phyloP scores from a whole-genome alignment of 2,113 vertebrate genomes.

The Cygnus atratus region DNA sequence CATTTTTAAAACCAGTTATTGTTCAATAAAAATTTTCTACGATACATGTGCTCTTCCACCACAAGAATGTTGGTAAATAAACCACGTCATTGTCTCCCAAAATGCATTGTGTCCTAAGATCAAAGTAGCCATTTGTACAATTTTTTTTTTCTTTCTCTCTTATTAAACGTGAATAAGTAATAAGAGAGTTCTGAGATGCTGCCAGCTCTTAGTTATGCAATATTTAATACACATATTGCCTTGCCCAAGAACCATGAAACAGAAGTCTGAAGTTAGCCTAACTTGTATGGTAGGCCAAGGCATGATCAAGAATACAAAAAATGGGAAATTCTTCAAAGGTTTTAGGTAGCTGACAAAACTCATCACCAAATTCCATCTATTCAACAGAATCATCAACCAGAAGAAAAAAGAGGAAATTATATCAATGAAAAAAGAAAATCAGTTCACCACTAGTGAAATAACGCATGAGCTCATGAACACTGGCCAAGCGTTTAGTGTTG shows the following conservation, averaged over 20 bases:
- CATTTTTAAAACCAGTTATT: neutral
- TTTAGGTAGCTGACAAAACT: neutral
- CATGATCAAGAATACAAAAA: neutral
- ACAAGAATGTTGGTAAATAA: neutral
- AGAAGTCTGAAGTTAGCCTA: neutral
- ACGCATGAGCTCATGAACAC: conserved; percentile 85
- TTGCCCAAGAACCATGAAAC: neutral
- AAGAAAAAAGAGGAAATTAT: neutral
- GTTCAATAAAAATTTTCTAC: neutral
- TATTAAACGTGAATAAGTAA: neutral
- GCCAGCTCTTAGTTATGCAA: neutral
- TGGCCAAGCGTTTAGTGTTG: conserved; percentile 68
- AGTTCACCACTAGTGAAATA: conserved; percentile 83
- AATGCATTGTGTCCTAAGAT: neutral
- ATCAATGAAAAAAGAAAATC: neutral
- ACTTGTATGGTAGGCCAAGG: neutral
- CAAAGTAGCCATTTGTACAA: neutral
- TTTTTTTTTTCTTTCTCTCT: neutral
- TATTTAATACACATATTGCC: neutral
- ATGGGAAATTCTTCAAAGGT: neutral
- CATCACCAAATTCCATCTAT: neutral
- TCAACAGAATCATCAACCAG: neutral
- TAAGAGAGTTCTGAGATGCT: neutral
- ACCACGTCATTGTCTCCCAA: neutral
- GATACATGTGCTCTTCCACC: neutral